Base-by-base conservation (phyloP, 2,797 vertebrate species). In the Poecilia wingei region DNA sequence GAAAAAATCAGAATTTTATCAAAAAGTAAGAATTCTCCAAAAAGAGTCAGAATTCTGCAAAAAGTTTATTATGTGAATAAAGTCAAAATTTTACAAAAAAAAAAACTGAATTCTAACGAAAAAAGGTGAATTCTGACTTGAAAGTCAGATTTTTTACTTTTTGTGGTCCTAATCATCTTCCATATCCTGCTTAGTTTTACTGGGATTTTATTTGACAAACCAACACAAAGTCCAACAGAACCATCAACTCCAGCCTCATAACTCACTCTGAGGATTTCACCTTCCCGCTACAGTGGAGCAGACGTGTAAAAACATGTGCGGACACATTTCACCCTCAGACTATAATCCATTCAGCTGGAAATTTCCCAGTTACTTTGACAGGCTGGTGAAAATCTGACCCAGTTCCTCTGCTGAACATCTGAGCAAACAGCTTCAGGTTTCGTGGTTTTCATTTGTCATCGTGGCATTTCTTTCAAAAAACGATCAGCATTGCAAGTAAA, bases 261-360 rank as follows among this genome's bases (percentile, higher is more conserved):
- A 83, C 53, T 82, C 66, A 45, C 10, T n/a, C n/a, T 18, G 7
- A 51, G 18, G 55, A 6, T 78, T 80, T 75, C 25, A 75, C 41
- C 28, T 46, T 7, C 47, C 73, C 39, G 1, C 59, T 45, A 39
- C 78, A 66, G 14, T 33, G 36, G 68, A 80, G 8, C 36, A 45
- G 22, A 70, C 3, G 25, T 36, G 47, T n/a, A 49, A 39, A 31
- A 69, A 77, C 45, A 71, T 13, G 12, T 10, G 14, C 2, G n/a
- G 0, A 45, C 22, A 59, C n/a, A 18, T 73, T 72, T 76, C 22
- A 66, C 46, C 3, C 45, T 6, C 0, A 72, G 45, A 36, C 25
- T 53, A 43, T 49, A 66, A 73, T 76, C 53, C 31, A 25, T 10
- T 53, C 12, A 22, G 41, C 33, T 75, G 14, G 25, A 80, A 61